These are phyloP conservation scores for Drosophila bocqueti DNA, from an alignment of 1,140 invertebrate species.

Conservation along the genomic window DNA sequence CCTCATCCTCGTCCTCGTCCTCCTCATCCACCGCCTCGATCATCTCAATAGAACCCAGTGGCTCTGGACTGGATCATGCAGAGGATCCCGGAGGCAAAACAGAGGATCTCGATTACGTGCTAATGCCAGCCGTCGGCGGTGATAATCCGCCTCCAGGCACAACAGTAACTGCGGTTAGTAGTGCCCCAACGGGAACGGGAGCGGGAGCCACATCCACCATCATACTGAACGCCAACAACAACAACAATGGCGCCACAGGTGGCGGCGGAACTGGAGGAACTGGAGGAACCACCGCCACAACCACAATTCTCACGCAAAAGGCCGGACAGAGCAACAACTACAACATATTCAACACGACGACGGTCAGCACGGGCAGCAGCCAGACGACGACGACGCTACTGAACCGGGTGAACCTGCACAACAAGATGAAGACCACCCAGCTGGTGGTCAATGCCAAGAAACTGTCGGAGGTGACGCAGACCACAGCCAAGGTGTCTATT, in stretches of 20 bases:
- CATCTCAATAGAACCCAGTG: slow-evolving; percentile 63
- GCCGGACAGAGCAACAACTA: slow-evolving; percentile 46
- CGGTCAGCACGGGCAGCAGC: slow-evolving; percentile 10
- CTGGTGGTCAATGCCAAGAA: slow-evolving; percentile 77
- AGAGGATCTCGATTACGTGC: slow-evolving; percentile 60
- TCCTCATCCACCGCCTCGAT: slow-evolving; percentile 67
- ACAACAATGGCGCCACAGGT: slow-evolving; percentile 36
- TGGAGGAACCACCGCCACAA: slow-evolving; percentile 1
- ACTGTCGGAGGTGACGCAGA: slow-evolving; percentile 74
- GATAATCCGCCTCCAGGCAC: slow-evolving; percentile 10
- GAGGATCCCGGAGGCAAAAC: slow-evolving; percentile 29
- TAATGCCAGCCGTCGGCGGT: slow-evolving; percentile 32
- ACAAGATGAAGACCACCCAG: slow-evolving; percentile 66
- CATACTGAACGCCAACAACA: slow-evolving; percentile 29
- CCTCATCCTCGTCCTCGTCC: slow-evolving; percentile 56
- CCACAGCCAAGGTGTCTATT: slow-evolving; percentile 86
- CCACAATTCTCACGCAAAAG: slow-evolving; percentile 53
- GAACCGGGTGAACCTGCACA: slow-evolving; percentile 64
- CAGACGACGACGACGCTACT: slow-evolving; percentile 50
- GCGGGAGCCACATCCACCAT: slow-evolving; percentile 8
- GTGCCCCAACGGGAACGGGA: neutral
- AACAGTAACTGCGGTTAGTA: neutral
- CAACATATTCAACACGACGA: slow-evolving; percentile 56
- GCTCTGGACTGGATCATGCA: slow-evolving; percentile 20
- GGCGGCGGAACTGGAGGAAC: slow-evolving; percentile 20